Evolutionary conservation across 2,888 invertebrate species (phyloP), one percentile per base, ranked within the genome.

Genomic region (Syrphus vitripennis): DNA sequence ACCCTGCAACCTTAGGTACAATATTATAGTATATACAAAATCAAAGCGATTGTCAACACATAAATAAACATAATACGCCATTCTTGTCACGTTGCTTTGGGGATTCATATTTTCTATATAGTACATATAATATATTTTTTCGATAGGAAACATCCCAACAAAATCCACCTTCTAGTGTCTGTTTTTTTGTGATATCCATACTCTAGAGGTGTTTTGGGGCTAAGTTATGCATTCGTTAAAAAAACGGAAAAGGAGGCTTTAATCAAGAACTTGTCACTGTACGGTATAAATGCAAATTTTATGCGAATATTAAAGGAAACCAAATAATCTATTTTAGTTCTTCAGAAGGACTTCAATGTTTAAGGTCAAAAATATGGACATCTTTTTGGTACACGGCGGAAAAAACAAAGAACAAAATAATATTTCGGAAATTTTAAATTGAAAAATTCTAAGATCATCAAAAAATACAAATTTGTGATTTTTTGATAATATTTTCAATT

Each of bases 41-140:
- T 77, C 82, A 77, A 72, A 77, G 37, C 71, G 42, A 70, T 76
- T 82, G 76, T 82, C 76, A 71, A 76, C 71, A 82, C 71, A 82
- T 71, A 65, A 82, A 76, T 76, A 65, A 65, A 65, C 16, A 48
- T 71, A 65, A 67, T 77, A 71, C 65, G 29, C 71, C 57, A 82
- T 77, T 82, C 77, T 57, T 77, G 82, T 77, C 82, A 82, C 77
- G 82, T 82, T 82, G 57, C 50, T 55, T 48, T 16, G 57, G 63
- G 76, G 70, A 76, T 81, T 63, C 48, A 74, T 69, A 80, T 81
- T 55, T 75, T 29, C 50, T 55, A 45, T 63, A 29, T 40, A 40
- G 37, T 57, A 34, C 19, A 0, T 16, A 48, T 48, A 42, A 2
- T n/a, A n/a, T n/a, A n/a, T n/a, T n/a, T 50, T 16, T 4, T 24